A percentile compares a stretch with the other conserved stretches of the same genome.
Conservation (phyloP, 2,888 invertebrate genomes). For the Galeruca laticollis region DNA sequence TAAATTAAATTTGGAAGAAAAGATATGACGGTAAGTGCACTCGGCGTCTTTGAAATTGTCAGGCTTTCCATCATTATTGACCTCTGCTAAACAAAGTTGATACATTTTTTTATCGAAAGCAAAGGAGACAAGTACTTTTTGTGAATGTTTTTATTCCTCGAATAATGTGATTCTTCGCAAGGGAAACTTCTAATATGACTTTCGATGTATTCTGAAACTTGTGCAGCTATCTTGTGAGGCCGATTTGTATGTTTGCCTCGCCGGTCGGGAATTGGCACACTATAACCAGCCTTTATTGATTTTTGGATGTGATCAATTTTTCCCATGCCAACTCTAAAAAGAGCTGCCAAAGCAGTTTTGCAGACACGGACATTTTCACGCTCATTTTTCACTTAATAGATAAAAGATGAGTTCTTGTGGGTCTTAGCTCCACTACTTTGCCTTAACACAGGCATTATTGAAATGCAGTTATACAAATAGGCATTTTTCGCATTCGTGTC, state of each 20-base stretch:
- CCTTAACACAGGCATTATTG: too few species aligned
- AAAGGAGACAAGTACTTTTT: constrained; percentile 39
- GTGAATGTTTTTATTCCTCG: constrained; percentile 35
- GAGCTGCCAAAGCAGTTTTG: constrained; percentile 22
- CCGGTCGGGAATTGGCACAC: constrained; percentile 23
- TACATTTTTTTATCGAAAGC: constrained; percentile 34
- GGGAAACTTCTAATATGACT: constrained; percentile 28
- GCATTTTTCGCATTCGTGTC: too few species aligned
- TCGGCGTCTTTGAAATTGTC: constrained; percentile 23
- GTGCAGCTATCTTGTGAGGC: constrained; percentile 28
- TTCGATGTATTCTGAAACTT: constrained; percentile 17
- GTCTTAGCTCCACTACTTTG: too few species aligned
- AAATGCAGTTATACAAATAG: too few species aligned
- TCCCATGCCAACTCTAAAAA: constrained; percentile 23
- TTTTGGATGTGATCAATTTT: constrained; percentile 34
- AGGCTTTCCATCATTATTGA: constrained; percentile 23
- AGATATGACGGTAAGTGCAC: constrained; percentile 26
- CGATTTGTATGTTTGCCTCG: constrained; percentile 30
- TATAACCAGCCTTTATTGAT: constrained; percentile 13
- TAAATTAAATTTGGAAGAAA: constrained; percentile 26
- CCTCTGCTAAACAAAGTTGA: constrained; percentile 28
- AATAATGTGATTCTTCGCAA: constrained; percentile 39
- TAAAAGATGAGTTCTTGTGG: constrained; percentile 17
- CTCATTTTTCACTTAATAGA: neutral
- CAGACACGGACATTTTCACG: constrained; percentile 19